Base-by-base conservation (phyloP, 2,888 invertebrate species). In the Folsomia candida region DNA sequence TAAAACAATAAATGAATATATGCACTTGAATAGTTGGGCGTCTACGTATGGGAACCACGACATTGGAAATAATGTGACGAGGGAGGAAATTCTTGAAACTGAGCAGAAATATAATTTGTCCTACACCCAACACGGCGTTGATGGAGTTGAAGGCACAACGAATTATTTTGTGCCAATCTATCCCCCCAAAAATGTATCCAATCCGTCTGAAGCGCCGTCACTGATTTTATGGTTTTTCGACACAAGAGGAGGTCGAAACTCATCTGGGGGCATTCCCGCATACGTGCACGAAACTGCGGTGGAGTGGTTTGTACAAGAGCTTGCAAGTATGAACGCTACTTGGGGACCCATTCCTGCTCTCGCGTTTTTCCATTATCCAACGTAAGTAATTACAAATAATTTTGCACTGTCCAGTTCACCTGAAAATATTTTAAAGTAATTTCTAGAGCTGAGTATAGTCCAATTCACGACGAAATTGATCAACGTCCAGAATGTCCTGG, bases 111-210 rank as follows among this genome's bases (percentile, higher is more conserved):
- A 74, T 47, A 29, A 67, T 24, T 27, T 57, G 2, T 69, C 70
- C 9, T 76, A 72, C 64, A 74, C 76, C 6, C 69, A 70, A 54
- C 71, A 76, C 61, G 72, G 74, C 1, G 69, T 69, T 28, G 69
- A 51, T 4, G 74, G 69, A 9, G 37, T 76, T 20, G 37, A 60
- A 3, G 76, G 76, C 0, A 74, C 54, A 20, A 76, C 76, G 0
- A 76, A 76, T 51, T 76, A 74, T 70, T 76, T 68, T 65, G 51
- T 76, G n/a, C 76, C 74, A n/a, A 67, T 76, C 20, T 76, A 74
- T 27, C 69, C 76, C 6, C 72, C 73, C 2, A n/a, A 1, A 11
- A 51, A 26, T 14, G 22, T 18, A 14, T 26, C 63, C 2, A 60
- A 68, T 51, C 51, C 54, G 22, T 28, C 62, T 9, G 51, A 27